A percentile compares a stretch with the other conserved stretches of the same genome.
Evolutionary conservation across 2,797 vertebrate species (phyloP).

Genomic region (Erpetoichthys calabaricus): DNA sequence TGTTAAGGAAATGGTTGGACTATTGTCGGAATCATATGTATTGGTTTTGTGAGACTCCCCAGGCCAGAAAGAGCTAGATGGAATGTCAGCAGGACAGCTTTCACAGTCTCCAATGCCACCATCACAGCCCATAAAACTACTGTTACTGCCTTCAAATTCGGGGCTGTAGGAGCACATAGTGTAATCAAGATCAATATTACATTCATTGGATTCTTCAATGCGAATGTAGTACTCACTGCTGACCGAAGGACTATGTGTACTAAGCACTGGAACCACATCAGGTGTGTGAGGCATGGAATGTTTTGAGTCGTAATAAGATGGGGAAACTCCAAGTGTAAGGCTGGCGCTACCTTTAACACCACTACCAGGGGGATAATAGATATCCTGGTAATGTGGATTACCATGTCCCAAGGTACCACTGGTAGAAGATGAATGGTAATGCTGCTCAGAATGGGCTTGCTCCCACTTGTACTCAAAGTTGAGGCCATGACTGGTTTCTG

Average conservation of each 20-base stretch:
- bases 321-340: constrained; percentile 55
- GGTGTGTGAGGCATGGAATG: constrained; percentile 48
- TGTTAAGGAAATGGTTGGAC: constrained; percentile 61
- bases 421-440: constrained; percentile 42
- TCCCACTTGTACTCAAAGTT: constrained; percentile 98
- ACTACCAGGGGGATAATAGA: constrained; percentile 59
- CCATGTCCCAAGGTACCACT: constrained; percentile 47
- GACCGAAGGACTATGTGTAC: constrained; percentile 76
- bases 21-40: constrained; percentile 55
- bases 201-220: constrained; percentile 73
- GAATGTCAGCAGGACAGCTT: constrained; percentile 31
- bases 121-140: constrained; percentile 51
- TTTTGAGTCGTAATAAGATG: constrained; percentile 69
- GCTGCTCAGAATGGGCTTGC: constrained; percentile 57
- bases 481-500: constrained; percentile 85
- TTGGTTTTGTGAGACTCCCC: constrained; percentile 39
- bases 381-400: constrained; percentile 56
- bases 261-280: constrained; percentile 74
- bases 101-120: constrained; percentile 43
- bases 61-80: constrained; percentile 53
- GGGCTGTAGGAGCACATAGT: constrained; percentile 67
- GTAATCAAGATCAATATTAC: constrained; percentile 61
- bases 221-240: constrained; percentile 86
- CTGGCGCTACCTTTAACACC: constrained; percentile 46
- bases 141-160: constrained; percentile 40